Evolutionary conservation across 1,140 invertebrate genomes (phyloP).

Genomic region (Calliopsis andreniformis): DNA sequence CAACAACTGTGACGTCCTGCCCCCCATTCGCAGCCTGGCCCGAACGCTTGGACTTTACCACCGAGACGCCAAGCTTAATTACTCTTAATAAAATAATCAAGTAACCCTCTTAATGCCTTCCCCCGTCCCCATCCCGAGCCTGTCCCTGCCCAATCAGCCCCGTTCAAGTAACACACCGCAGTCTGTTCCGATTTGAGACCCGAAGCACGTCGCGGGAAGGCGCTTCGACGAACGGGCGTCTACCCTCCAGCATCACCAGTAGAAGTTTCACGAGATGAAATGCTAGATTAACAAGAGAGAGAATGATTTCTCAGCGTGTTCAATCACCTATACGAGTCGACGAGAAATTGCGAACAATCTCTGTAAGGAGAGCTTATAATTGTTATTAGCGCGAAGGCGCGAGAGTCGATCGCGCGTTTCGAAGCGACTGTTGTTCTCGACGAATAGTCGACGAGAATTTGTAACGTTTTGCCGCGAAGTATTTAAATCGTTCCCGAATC

Average conservation of each 20-base stretch:
- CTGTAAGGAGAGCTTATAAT: no score
- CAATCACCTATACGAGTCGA: background rate
- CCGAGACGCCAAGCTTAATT: constrained; percentile 77
- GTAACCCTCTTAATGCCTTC: constrained; percentile 70
- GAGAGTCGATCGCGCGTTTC: background rate
- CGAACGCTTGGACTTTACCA: constrained; percentile 78
- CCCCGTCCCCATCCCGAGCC: constrained; percentile 44
- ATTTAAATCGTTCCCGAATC: constrained; percentile 17
- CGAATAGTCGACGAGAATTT: background rate
- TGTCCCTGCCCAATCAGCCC: background rate
- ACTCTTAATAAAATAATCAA: constrained; percentile 67
- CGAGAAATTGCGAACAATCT: no score
- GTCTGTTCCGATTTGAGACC: constrained; percentile 38
- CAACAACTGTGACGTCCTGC: constrained; percentile 91
- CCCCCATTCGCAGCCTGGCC: constrained; percentile 74
- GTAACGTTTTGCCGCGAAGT: constrained; percentile 9
- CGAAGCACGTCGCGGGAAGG: constrained; percentile 31
- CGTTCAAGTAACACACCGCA: constrained; percentile 40
- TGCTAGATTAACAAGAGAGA: background rate
- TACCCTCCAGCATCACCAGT: background rate
- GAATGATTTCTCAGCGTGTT: background rate
- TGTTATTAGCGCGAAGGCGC: no score
- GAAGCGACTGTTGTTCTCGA: background rate
- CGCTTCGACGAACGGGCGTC: no score
- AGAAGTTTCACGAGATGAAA: background rate